A percentile compares a stretch with the other conserved stretches of the same genome.
These are phyloP conservation scores for Tineola bisselliella DNA, from an alignment of 2,888 invertebrate genomes.

Conservation along the genomic window DNA sequence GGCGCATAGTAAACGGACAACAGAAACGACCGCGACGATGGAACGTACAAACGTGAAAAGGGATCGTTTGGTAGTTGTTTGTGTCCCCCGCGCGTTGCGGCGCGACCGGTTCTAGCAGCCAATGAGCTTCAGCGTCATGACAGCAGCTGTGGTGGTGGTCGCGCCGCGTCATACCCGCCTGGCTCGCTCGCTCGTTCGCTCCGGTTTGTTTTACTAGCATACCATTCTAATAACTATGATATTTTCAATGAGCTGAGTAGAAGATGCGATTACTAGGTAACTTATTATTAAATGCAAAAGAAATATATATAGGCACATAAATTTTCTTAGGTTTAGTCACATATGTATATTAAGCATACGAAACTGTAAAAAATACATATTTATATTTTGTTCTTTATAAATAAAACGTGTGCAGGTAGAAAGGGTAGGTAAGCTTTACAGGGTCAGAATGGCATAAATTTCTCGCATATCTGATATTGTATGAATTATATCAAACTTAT, in stretches of 20 bases:
- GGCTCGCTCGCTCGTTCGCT: constrained; percentile 24
- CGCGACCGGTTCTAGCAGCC: constrained; percentile 53
- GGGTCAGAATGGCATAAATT: no score
- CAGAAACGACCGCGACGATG: constrained; percentile 57
- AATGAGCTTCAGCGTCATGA: constrained; percentile 45
- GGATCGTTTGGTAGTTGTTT: constrained; percentile 61
- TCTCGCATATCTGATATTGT: no score
- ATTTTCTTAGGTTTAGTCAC: no score
- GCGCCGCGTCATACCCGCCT: constrained; percentile 51
- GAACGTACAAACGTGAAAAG: constrained; percentile 61
- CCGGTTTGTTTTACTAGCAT: constrained; percentile 39
- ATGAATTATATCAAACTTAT: no score
- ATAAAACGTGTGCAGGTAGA: no score
- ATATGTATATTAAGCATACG: no score
- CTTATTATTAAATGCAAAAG: no score
- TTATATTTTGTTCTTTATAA: no score
- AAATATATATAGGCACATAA: no score
- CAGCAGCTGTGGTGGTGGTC: constrained; percentile 19
- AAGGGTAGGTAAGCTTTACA: no score
- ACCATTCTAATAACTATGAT: constrained; percentile 30
- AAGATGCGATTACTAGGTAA: background rate
- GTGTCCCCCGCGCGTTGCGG: constrained; percentile 25
- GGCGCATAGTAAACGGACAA: constrained; percentile 41
- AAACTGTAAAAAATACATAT: no score
- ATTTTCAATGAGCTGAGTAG: constrained; percentile 37